phyloP scores from a whole-genome alignment of 2,888 invertebrate genomes.

The Periphyllus acericola region DNA sequence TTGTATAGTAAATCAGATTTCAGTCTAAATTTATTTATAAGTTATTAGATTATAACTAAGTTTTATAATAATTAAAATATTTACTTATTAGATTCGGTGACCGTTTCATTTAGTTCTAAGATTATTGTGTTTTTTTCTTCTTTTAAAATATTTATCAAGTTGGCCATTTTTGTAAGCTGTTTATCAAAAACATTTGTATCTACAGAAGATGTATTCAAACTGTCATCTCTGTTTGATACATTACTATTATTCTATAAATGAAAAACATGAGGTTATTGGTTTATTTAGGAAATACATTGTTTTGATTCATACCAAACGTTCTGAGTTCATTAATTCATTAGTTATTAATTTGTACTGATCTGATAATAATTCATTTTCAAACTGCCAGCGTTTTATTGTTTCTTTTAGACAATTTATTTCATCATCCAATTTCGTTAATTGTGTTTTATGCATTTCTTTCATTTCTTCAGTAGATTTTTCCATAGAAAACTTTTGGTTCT shows the following conservation, averaged over 20 bases:
- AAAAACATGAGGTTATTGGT: not conserved
- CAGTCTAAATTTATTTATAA: slow-evolving; percentile 22
- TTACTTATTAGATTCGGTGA: slow-evolving; percentile 48
- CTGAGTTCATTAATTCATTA: slow-evolving; percentile 9
- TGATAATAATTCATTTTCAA: slow-evolving; percentile 57
- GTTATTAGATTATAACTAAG: not conserved
- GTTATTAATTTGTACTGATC: slow-evolving; percentile 53
- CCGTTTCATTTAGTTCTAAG: slow-evolving; percentile 37
- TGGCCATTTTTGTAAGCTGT: slow-evolving; percentile 49
- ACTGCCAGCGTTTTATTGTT: slow-evolving; percentile 51
- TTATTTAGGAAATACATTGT: not conserved
- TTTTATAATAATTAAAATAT: not conserved
- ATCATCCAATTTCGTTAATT: slow-evolving; percentile 14
- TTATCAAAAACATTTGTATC: slow-evolving; percentile 23
- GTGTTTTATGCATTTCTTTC: slow-evolving; percentile 36
- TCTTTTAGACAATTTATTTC: slow-evolving; percentile 48
- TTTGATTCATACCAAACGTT: slow-evolving; percentile 32
- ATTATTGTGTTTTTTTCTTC: slow-evolving; percentile 44
- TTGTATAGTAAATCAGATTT: slow-evolving; percentile 53
- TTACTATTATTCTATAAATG: slow-evolving; percentile 49
- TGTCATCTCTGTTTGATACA: slow-evolving; percentile 44
- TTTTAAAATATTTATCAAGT: slow-evolving; percentile 58
- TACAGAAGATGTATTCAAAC: not conserved
- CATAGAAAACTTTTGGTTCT: slow-evolving; percentile 39
- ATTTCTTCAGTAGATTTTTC: slow-evolving; percentile 53